These are phyloP conservation scores for Napeogenes inachia DNA, from an alignment of 2,888 invertebrate genomes.

Conservation along the genomic window DNA sequence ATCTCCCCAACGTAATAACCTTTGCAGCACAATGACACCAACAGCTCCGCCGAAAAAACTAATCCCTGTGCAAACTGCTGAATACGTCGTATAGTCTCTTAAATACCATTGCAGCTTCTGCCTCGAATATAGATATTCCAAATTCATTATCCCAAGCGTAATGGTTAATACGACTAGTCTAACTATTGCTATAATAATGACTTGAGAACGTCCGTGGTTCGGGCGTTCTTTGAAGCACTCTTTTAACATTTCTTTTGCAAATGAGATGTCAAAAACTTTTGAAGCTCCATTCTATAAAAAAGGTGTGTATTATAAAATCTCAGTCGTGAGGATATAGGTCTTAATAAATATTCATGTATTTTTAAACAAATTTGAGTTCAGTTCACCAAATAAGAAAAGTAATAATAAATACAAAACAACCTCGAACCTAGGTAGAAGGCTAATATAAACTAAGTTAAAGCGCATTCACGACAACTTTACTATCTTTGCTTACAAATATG, in stretches of 20 bases:
- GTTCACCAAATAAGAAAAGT: too few relatives aligned
- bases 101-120: conserved; percentile 80
- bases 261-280: conserved; percentile 48
- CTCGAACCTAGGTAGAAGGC: too few relatives aligned
- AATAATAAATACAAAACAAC: too few relatives aligned
- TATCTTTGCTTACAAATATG: too few relatives aligned
- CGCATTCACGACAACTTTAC: too few relatives aligned
- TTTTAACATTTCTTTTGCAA: conserved; percentile 63
- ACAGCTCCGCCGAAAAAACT: conserved; percentile 71
- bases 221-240: conserved; percentile 67
- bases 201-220: conserved; percentile 62
- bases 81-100: conserved; percentile 73
- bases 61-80: conserved; percentile 62
- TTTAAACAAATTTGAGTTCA: too few relatives aligned
- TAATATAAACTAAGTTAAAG: too few relatives aligned
- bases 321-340: background rate
- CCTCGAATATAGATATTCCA: conserved; percentile 78
- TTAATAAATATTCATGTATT: too few relatives aligned
- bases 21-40: conserved; percentile 46
- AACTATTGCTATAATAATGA: conserved; percentile 56
- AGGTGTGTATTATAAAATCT: background rate
- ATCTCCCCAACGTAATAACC: conserved; percentile 53
- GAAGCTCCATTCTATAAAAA: conserved; percentile 43
- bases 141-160: conserved; percentile 56
- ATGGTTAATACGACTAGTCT: conserved; percentile 47